phyloP scores from a whole-genome alignment of 2,797 vertebrate genomes.

The Cirrhinus molitorella region DNA sequence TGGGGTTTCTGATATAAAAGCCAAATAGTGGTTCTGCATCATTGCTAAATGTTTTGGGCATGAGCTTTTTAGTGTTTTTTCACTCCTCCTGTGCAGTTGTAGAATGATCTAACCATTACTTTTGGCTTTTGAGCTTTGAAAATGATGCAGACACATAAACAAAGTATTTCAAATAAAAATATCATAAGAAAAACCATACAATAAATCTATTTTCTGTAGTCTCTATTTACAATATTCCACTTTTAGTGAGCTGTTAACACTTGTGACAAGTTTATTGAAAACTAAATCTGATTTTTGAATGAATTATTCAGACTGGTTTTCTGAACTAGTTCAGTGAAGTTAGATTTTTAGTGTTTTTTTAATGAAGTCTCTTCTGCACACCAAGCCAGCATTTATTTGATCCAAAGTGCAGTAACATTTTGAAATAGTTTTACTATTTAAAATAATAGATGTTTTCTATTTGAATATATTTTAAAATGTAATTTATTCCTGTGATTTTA shows the following conservation, averaged over 20 bases:
- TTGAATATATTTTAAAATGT: too few relatives aligned
- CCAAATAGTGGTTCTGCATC: slow-evolving; percentile 40
- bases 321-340: too few relatives aligned
- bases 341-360: too few relatives aligned
- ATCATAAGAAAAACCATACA: neutral
- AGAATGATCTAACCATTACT: neutral
- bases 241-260: neutral
- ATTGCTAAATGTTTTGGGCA: slow-evolving; percentile 3
- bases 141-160: neutral
- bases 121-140: neutral
- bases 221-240: neutral
- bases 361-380: too few relatives aligned
- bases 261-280: neutral
- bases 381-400: too few relatives aligned
- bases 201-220: neutral
- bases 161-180: neutral
- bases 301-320: too few relatives aligned
- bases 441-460: too few relatives aligned
- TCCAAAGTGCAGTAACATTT: too few relatives aligned
- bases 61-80: neutral
- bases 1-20: slow-evolving; percentile 4
- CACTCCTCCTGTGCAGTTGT: neutral
- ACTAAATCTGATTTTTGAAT: neutral
- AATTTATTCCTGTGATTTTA: too few relatives aligned
- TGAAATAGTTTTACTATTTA: too few relatives aligned